Evolutionary conservation across 2,888 invertebrate species (phyloP).

Genomic region (Drosophila paranaensis): DNA sequence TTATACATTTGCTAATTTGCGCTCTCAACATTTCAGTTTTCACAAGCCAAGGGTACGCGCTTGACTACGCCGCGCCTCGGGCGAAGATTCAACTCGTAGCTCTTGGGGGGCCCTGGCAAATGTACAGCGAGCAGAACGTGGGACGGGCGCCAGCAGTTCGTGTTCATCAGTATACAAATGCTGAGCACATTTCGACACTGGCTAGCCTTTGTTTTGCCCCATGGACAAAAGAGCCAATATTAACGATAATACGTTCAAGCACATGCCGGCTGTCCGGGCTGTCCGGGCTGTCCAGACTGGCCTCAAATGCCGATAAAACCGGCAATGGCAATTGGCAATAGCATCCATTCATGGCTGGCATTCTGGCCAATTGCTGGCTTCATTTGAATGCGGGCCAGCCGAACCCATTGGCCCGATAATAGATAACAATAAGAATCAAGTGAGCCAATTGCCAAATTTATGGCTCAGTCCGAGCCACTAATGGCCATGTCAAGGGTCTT

Average conservation of each 20-base stretch:
- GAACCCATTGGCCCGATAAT: conserved; percentile 34
- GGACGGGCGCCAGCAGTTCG: background rate
- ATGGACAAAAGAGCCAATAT: conserved; percentile 31
- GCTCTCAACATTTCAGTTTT: conserved; percentile 67
- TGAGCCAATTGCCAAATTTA: conserved; percentile 17
- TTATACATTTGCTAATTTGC: conserved; percentile 75
- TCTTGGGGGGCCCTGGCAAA: background rate
- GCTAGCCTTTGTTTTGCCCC: conserved; percentile 35
- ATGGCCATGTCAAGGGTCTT: conserved; percentile 27
- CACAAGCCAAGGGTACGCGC: conserved; percentile 42
- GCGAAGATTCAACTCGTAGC: background rate
- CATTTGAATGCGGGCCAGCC: conserved; percentile 44
- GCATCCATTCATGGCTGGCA: conserved; percentile 19
- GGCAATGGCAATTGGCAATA: conserved; percentile 32
- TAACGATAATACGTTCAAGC: conserved; percentile 29
- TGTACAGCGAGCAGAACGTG: conserved; percentile 22
- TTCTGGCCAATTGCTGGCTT: conserved; percentile 14
- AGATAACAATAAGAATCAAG: conserved; percentile 32
- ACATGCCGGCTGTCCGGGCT: conserved; percentile 15
- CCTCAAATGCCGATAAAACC: conserved; percentile 16
- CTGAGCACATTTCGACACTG: conserved; percentile 9
- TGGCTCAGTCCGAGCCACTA: conserved; percentile 15
- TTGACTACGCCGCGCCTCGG: conserved; percentile 1
- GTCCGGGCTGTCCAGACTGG: background rate
- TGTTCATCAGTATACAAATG: conserved; percentile 29